Evolutionary conservation across 2,797 vertebrate species (phyloP), one percentile per base, ranked within the genome.

Genomic region (Nasua narica): DNA sequence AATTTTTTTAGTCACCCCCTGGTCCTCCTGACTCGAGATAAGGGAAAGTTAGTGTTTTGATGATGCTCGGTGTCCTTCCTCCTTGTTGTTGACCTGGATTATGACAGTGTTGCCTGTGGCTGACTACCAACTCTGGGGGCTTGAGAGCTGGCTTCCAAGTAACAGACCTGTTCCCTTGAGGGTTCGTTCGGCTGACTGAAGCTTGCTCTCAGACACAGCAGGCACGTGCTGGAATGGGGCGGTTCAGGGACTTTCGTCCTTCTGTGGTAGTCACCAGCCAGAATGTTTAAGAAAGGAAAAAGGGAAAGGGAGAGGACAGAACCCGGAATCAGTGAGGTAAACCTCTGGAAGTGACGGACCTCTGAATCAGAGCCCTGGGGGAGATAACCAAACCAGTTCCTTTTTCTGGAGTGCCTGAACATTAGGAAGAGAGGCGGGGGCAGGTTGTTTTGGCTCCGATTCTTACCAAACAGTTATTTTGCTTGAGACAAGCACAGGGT

Each of bases 41-140:
- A 96, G 92, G 69, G 3, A 14, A 88, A 91, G 65, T 62, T 37
- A 46, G 27, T 72, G 18, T 35, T 65, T 91, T 48, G 76, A 15
- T 94, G 87, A 92, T 95, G 9, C 48, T 93, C 43, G 9, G 70
- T 67, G 60, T 94, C 94, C 96, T 88, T 65, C 29, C 93, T 86
- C 77, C 88, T 87, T 83, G 72, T 82, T 52, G 84, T 40, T 40
- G 78, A 76, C 14, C 23, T 85, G 60, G 21, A 14, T 72, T 46
- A 13, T 58, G 35, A 62, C 92, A 76, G 37, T 90, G 90, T 88
- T 97, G 2, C 91, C 25, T 76, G 87, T 23, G 54, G 76, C 56
- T 0, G 0, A 65, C 89, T 76, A 87, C 48, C 29, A 50, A 0
- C 35, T 52, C 4, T 69, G 67, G 46, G 82, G 35, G 76, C 14